Evolutionary conservation across 2,113 vertebrate genomes (phyloP).

Genomic region (Etheostoma cragini): DNA sequence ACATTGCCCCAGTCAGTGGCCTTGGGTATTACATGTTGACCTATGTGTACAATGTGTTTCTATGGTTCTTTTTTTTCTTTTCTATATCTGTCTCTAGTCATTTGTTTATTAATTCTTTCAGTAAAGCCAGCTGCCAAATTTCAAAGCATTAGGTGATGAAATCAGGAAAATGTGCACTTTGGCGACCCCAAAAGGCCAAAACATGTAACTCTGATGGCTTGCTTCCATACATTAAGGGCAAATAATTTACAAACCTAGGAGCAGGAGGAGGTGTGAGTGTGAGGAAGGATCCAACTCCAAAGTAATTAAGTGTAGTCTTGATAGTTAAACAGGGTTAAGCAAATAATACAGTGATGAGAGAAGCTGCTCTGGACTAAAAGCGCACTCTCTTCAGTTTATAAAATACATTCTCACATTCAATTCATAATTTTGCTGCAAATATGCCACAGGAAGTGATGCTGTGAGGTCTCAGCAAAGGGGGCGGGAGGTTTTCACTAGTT

Average conservation of each 20-base stretch:
- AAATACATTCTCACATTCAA: background rate
- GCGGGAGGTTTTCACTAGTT: background rate
- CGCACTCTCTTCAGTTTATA: background rate
- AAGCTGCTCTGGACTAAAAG: background rate
- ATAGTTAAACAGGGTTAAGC: background rate
- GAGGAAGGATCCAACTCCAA: background rate
- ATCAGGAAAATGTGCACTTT: background rate
- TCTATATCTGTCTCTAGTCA: background rate
- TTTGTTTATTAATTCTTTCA: constrained; percentile 13
- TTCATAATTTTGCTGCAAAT: background rate
- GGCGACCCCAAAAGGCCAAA: constrained; percentile 34
- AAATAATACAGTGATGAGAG: background rate
- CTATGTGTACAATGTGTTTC: background rate
- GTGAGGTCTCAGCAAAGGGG: background rate
- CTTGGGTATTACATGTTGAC: background rate
- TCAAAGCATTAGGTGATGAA: background rate
- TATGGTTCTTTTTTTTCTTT: background rate
- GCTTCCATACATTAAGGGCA: background rate
- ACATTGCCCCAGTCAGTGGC: constrained; percentile 3
- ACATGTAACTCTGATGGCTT: background rate
- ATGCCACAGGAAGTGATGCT: background rate
- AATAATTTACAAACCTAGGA: background rate
- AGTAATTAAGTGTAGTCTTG: background rate
- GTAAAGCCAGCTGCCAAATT: constrained; percentile 2
- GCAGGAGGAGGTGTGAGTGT: background rate